Conservation (phyloP, 1,140 invertebrate genomes). For the Stenopsyche tienmushanensis region DNA sequence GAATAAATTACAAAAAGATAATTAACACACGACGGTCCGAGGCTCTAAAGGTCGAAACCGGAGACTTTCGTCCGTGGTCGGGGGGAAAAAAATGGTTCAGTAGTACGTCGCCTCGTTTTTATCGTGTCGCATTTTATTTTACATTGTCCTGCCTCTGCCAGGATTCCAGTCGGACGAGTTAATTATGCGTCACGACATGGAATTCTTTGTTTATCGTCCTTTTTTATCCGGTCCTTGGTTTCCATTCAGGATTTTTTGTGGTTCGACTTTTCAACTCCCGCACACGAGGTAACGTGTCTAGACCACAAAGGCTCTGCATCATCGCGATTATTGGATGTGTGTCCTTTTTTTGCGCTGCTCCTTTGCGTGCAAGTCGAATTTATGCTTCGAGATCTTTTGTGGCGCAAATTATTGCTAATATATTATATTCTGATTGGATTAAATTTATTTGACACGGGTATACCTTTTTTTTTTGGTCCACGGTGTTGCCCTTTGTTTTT, state of each 20-base stretch:
- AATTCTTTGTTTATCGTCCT: constrained; percentile 11
- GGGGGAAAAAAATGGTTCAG: not conserved
- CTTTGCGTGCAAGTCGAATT: not conserved
- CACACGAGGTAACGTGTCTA: no score
- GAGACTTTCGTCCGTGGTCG: no score
- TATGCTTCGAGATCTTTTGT: not conserved
- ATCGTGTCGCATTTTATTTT: constrained; percentile 17
- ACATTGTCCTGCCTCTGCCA: not conserved
- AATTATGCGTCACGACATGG: constrained; percentile 19
- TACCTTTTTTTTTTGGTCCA: no score
- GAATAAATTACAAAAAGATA: no score
- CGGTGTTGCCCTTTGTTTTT: no score
- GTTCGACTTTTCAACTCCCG: not conserved
- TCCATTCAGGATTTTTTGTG: constrained; percentile 8
- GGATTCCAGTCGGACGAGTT: constrained; percentile 20
- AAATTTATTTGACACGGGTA: not conserved
- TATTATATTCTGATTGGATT: not conserved
- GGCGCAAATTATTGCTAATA: not conserved
- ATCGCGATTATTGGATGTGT: not conserved
- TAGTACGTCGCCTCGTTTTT: not conserved
- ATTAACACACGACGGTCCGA: no score
- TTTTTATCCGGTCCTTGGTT: not conserved
- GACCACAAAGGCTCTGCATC: no score
- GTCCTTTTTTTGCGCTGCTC: no score
- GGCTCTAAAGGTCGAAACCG: no score